Evolutionary conservation across 2,113 vertebrate genomes (phyloP).

Genomic region (Excalfactoria chinensis): DNA sequence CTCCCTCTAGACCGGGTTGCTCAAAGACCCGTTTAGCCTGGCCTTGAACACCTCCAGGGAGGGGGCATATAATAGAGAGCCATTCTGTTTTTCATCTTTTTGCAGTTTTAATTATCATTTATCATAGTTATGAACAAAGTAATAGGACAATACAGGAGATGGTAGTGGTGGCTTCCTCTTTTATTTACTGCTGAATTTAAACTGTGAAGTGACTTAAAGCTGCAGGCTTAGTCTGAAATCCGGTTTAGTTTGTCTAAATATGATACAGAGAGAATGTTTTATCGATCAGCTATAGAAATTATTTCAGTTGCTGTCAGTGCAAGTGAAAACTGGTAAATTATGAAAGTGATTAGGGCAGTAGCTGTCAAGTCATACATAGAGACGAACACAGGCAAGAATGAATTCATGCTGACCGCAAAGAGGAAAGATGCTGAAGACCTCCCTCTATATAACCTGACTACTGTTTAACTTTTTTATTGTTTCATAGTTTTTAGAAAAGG

Average conservation of each 20-base stretch:
- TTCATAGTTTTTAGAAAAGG: neutral
- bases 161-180: neutral
- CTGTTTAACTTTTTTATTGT: neutral
- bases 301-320: neutral
- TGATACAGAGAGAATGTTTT: neutral
- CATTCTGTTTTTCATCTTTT: neutral
- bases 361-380: neutral
- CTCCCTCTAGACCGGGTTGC: no score
- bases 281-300: neutral
- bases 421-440: neutral
- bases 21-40: no score
- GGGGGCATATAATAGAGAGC: neutral
- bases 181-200: neutral
- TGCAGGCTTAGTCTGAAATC: neutral
- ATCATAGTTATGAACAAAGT: neutral
- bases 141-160: neutral
- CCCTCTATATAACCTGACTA: neutral
- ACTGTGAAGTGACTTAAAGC: neutral
- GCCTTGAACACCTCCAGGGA: no score
- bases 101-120: neutral
- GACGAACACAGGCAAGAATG: neutral
- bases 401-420: neutral
- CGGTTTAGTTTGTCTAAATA: neutral
- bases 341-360: rapidly evolving
- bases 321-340: neutral